Conservation (phyloP, 1,140 invertebrate genomes). For the Magallana angulata region DNA sequence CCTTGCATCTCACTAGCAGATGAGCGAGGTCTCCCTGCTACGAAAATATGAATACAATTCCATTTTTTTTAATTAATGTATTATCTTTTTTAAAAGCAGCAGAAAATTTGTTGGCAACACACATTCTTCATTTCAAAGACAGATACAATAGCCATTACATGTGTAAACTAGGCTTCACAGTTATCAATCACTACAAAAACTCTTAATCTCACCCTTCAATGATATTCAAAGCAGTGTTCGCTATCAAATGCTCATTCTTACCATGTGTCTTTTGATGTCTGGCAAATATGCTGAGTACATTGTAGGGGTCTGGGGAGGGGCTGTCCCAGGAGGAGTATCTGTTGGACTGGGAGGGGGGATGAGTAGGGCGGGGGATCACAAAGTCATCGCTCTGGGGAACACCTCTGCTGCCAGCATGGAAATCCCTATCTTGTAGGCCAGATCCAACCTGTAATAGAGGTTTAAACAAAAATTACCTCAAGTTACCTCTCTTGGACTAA, state of each 20-base stretch:
- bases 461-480: background rate
- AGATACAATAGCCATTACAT: too few species aligned
- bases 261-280: constrained; percentile 64
- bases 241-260: constrained; percentile 34
- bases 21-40: background rate
- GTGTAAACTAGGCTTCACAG: too few species aligned
- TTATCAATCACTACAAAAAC: too few species aligned
- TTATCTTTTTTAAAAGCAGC: too few species aligned
- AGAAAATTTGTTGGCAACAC: too few species aligned
- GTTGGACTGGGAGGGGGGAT: constrained; percentile 42
- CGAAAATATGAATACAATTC: background rate
- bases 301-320: constrained; percentile 69
- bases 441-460: constrained; percentile 60
- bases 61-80: too few species aligned
- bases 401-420: constrained; percentile 49
- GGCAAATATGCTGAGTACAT: constrained; percentile 73
- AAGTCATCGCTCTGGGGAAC: constrained; percentile 46
- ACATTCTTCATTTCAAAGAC: too few species aligned
- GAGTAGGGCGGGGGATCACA: constrained; percentile 56
- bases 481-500: too few species aligned
- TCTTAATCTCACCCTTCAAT: too few species aligned
- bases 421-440: constrained; percentile 61
- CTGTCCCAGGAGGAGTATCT: constrained; percentile 68
- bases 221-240: too few species aligned
- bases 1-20: constrained; percentile 13